Evolutionary conservation across 2,888 invertebrate genomes (phyloP), one percentile per base, ranked within the genome.

Genomic region (Nephrotoma flavescens): DNA sequence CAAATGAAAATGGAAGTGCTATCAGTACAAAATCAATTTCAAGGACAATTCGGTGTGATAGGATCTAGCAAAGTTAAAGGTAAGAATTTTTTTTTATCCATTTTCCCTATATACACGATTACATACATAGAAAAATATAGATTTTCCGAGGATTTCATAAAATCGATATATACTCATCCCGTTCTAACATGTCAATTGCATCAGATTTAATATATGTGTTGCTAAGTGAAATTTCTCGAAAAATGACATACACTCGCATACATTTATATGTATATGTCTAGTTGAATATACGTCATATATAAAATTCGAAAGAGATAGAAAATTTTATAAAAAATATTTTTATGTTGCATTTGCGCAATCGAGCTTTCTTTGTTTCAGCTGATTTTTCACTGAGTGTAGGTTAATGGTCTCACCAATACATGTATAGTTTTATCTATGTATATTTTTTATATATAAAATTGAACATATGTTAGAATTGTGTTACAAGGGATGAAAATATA

Each of bases 1-100:
- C 88, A 90, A 89, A 91, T 91, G 91, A 94, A 94, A 92, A 96
- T 96, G 96, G 96, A 96, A 93, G 95, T 96, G 92, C 93, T 96
- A 92, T 94, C 95, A 91, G 94, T 95, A 91, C 94, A 94, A 92
- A 95, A 94, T 93, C 94, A 94, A 92, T 94, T 95, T 92, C 94
- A 93, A 92, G 95, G 95, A 91, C 94, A 95, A 93, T 96, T 95
- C 93, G 94, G 94, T 89, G 91, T 91, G 88, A 90, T 92, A 88
- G 90, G 91, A 88, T 90, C 91, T 88, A 90, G 90, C 92, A 94
- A 94, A 92, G 94, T 94, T 91, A 94, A 95, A 95, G 95, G 95
- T 95, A 92, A 93, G 94, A 91, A 42, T 42, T 71, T 71, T 15
- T 52, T 86, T 6, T 31, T 71, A 31, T 71, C 31, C 71, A 57